Evolutionary conservation across 2,888 invertebrate genomes (phyloP), one percentile per base, ranked within the genome.

Genomic region (Drosophila sordidula): DNA sequence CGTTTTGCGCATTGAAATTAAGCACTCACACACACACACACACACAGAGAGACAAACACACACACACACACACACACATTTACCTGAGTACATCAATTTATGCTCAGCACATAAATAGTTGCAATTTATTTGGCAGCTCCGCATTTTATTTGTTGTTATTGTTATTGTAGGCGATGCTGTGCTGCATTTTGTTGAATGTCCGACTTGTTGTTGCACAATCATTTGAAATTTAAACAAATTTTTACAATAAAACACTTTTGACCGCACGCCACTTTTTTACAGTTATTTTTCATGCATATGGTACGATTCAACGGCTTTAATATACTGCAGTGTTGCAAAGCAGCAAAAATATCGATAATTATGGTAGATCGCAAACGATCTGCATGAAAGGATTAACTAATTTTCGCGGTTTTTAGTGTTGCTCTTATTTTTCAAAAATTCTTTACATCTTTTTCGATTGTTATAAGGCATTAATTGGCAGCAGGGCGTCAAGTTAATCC

Each of bases 1-100:
- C 91, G 91, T 91, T 91, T 91, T 90, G 84, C 76, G 87, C 90
- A 90, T 91, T 91, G 74, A 68, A 84, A 70, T 74, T 70, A 66
- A 74, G 64, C 62, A 39, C 71, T 52, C 16, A 26, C 34, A 59
- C 18, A 62, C 42, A 50, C 62, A 65, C 62, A 62, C 46, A 54
- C 66, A 18, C 1, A 18, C 1, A 18, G 18, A 18, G 18, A 70
- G 39, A 55, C 56, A 65, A 49, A 70, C 50, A 64, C 50, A 74
- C 59, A 70, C 41, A 55, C 56, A 65, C 51, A 70, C 50, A 64
- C 50, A 74, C 59, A 65, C 44, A 57, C 61, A 65, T 41, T 62
- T 39, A 47, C 34, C n/a, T 44, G 36, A 47, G 64, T 51, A 59
- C 74, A 74, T 74, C 74, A 62, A 76, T 75, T 75, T 68, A 76